A percentile compares a stretch with the other conserved stretches of the same genome.
These are phyloP conservation scores for Hedychridium roseum DNA, from an alignment of 2,888 invertebrate species.

Conservation along the genomic window DNA sequence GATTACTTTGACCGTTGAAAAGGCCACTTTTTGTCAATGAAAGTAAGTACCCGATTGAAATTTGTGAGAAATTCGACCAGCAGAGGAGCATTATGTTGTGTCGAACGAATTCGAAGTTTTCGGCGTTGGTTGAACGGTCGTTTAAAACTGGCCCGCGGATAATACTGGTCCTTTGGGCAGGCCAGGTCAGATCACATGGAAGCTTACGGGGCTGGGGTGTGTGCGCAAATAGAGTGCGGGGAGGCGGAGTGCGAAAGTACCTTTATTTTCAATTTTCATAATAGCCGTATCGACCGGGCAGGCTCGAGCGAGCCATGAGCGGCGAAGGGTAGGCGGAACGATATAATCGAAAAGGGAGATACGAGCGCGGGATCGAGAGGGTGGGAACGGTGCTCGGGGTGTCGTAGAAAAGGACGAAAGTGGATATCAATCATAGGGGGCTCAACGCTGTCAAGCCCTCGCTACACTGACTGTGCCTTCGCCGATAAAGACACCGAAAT, in stretches of 20 bases:
- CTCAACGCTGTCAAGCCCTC: slow-evolving; percentile 41
- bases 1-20: no score
- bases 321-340: slow-evolving; percentile 25
- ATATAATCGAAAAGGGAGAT: slow-evolving; percentile 42
- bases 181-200: no score
- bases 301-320: slow-evolving; percentile 13
- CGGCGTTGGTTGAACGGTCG: no score
- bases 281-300: slow-evolving; percentile 41
- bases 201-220: no score
- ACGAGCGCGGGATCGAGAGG: slow-evolving; percentile 19
- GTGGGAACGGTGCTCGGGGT: no score
- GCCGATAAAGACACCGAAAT: slow-evolving; percentile 44
- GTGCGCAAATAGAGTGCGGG: slow-evolving; percentile 2
- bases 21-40: no score
- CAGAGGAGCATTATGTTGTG: no score
- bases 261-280: slow-evolving; percentile 50
- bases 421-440: slow-evolving; percentile 50
- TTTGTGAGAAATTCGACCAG: no score
- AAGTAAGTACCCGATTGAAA: no score
- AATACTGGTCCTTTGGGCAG: no score
- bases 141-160: no score
- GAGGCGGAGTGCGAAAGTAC: slow-evolving; percentile 24
- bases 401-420: slow-evolving; percentile 15
- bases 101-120: no score
- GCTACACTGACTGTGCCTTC: slow-evolving; percentile 31